A percentile compares a stretch with the other conserved stretches of the same genome.
Conservation (phyloP, 2,113 vertebrate genomes). For the Struthidea cinerea region DNA sequence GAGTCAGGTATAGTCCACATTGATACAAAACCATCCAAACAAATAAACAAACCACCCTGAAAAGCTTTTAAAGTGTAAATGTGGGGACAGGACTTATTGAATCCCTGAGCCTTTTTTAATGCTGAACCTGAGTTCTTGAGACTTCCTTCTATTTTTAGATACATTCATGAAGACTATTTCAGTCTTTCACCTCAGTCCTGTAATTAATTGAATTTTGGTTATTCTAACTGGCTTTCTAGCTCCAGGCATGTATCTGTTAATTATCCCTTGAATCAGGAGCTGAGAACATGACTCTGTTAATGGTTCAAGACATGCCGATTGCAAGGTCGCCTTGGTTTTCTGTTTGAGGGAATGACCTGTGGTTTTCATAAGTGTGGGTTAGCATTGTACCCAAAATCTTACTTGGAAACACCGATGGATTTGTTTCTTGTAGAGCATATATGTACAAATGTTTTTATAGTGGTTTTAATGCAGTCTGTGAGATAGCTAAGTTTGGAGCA, state of each 20-base stretch:
- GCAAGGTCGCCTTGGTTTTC: neutral
- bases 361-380: neutral
- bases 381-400: neutral
- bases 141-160: neutral
- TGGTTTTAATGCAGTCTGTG: neutral
- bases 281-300: neutral
- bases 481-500: neutral
- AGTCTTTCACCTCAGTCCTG: neutral
- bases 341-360: neutral
- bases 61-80: neutral
- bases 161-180: neutral
- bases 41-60: rapidly evolving
- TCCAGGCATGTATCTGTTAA: neutral
- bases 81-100: neutral
- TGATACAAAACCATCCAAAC: neutral
- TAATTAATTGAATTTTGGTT: neutral
- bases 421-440: neutral
- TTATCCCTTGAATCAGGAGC: neutral
- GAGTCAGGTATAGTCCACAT: neutral
- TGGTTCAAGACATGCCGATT: neutral
- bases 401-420: neutral
- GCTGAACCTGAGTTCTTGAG: neutral
- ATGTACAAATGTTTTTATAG: neutral
- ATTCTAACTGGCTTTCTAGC: neutral
- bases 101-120: neutral